phyloP scores from a whole-genome alignment of 2,797 vertebrate species.

The Xenopus petersii region DNA sequence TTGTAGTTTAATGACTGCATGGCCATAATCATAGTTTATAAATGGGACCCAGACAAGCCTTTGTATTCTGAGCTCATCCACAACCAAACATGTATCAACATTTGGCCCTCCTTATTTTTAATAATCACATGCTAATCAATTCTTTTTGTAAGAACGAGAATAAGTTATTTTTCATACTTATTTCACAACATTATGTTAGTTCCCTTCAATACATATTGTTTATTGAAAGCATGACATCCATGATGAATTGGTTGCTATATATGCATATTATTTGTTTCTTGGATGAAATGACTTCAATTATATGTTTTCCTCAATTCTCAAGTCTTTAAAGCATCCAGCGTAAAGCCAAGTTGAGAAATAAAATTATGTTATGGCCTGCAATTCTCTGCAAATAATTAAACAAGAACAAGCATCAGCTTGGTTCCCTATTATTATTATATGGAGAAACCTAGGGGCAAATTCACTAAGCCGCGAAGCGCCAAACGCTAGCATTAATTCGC shows the following conservation, averaged over 20 bases:
- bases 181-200: neutral
- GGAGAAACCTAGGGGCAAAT: too few species aligned
- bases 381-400: conserved; percentile 15
- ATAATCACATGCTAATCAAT: neutral
- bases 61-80: too few species aligned
- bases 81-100: neutral
- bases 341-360: neutral
- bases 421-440: too few species aligned
- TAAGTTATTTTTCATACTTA: conserved; percentile 5
- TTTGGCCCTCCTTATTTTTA: too few species aligned
- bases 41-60: too few species aligned
- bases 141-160: neutral
- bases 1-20: too few species aligned
- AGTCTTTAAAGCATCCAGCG: neutral
- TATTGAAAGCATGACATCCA: conserved; percentile 4
- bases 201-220: conserved; percentile 14
- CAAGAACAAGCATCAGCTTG: neutral
- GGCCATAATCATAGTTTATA: too few species aligned
- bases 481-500: too few species aligned
- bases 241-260: conserved; percentile 4
- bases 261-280: conserved; percentile 11
- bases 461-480: too few species aligned
- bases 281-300: conserved; percentile 3
- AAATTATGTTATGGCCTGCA: conserved; percentile 13
- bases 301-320: neutral